Evolutionary conservation across 2,888 invertebrate species (phyloP).

Genomic region (Latheticus oryzae): DNA sequence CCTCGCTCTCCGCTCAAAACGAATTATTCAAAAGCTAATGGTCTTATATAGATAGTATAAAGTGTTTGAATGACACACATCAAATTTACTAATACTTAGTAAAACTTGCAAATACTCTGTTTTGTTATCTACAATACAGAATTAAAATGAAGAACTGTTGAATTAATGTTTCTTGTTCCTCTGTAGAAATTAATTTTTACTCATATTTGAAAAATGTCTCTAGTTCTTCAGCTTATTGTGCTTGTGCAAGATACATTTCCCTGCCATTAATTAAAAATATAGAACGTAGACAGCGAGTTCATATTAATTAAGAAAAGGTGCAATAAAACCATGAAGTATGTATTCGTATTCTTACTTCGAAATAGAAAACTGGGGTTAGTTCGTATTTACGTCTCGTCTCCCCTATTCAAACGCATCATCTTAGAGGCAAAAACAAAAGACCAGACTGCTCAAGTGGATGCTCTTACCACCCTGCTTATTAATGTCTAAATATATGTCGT

Average conservation of each 20-base stretch:
- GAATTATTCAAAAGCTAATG: constrained; percentile 38
- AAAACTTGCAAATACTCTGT: background rate
- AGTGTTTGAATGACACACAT: constrained; percentile 28
- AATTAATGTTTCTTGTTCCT: no score
- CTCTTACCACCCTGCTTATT: constrained; percentile 52
- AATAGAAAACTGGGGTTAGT: constrained; percentile 42
- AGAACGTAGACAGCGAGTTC: constrained; percentile 25
- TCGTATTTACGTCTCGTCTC: constrained; percentile 50
- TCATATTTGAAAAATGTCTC: no score
- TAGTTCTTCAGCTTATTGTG: no score
- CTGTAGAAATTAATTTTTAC: no score
- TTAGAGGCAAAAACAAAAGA: constrained; percentile 57
- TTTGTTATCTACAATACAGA: background rate
- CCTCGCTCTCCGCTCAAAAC: constrained; percentile 25
- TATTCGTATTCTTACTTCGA: constrained; percentile 54
- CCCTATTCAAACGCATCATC: constrained; percentile 56
- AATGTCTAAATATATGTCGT: constrained; percentile 50
- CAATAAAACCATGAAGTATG: constrained; percentile 51
- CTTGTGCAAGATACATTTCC: background rate
- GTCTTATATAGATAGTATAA: constrained; percentile 24
- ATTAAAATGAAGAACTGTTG: background rate
- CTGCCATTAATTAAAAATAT: constrained; percentile 42
- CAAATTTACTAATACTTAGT: constrained; percentile 4
- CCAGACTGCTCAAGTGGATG: constrained; percentile 58
- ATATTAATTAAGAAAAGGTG: constrained; percentile 53